A percentile compares a stretch with the other conserved stretches of the same genome.
Evolutionary conservation across 2,888 invertebrate species (phyloP).

Genomic region (Nemoura dubitans): DNA sequence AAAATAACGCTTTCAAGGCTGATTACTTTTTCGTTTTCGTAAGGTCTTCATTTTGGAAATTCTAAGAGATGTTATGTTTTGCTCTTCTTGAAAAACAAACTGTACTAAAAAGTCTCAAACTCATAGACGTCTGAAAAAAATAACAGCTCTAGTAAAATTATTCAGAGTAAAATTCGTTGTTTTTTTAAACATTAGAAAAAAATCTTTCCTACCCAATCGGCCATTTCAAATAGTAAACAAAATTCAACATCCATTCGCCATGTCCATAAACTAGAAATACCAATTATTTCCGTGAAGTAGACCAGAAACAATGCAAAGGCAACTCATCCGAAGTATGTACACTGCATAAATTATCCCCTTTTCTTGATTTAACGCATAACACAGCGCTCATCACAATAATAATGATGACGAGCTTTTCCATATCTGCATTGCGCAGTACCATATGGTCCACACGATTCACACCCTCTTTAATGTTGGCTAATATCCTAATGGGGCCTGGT

Average conservation of each 20-base stretch:
- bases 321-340: neutral
- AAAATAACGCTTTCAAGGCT: too few species aligned
- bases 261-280: neutral
- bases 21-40: neutral
- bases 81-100: too few species aligned
- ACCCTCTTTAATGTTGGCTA: slow-evolving; percentile 2
- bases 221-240: neutral
- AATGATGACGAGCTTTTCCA: neutral
- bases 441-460: neutral
- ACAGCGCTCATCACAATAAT: neutral
- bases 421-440: neutral
- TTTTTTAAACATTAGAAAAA: neutral
- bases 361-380: neutral
- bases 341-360: neutral
- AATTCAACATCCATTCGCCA: neutral
- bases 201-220: neutral
- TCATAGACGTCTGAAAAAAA: neutral
- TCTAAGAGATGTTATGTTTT: too few species aligned
- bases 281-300: neutral
- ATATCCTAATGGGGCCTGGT: neutral
- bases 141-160: neutral
- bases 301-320: neutral
- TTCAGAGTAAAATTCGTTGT: neutral
- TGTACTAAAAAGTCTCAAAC: too few species aligned
- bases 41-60: too few species aligned